phyloP scores from a whole-genome alignment of 2,113 vertebrate genomes.

The Trinectes maculatus region DNA sequence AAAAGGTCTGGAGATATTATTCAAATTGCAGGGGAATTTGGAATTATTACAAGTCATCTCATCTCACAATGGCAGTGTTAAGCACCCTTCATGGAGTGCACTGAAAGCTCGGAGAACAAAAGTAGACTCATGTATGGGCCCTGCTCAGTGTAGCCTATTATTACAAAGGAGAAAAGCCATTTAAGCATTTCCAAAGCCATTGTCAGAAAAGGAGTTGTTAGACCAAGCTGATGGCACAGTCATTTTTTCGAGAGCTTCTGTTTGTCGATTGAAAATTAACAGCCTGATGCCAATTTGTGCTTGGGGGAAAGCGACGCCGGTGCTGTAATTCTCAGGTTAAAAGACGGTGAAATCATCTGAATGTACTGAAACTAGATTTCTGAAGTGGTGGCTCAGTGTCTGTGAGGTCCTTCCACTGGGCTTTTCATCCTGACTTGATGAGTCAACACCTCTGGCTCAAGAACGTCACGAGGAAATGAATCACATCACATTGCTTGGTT shows the following conservation, averaged over 20 bases:
- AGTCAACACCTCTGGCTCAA: background rate
- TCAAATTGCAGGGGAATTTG: constrained; percentile 75
- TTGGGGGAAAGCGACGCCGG: background rate
- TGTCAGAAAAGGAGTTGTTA: constrained; percentile 28
- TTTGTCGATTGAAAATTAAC: constrained; percentile 2
- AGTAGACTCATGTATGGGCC: constrained; percentile 47
- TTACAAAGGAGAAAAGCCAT: constrained; percentile 34
- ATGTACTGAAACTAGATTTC: background rate
- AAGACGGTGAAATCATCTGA: background rate
- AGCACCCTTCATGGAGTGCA: constrained; percentile 69
- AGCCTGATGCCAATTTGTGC: constrained; percentile 22
- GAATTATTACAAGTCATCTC: constrained; percentile 78
- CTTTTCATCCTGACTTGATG: constrained; percentile 2
- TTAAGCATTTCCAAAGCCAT: constrained; percentile 49
- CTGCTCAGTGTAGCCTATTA: constrained; percentile 40
- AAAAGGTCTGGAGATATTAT: constrained; percentile 75
- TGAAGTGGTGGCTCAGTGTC: background rate
- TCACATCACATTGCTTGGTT: constrained; percentile 10
- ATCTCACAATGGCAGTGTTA: constrained; percentile 69
- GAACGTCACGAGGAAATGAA: constrained; percentile 28
- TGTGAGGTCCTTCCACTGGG: background rate
- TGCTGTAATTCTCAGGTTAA: background rate
- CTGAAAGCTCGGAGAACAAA: constrained; percentile 66
- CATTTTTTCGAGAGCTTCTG: constrained; percentile 5
- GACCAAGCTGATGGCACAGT: constrained; percentile 19